Evolutionary conservation across 2,797 vertebrate species (phyloP).

Genomic region (Clarias platycephalus): DNA sequence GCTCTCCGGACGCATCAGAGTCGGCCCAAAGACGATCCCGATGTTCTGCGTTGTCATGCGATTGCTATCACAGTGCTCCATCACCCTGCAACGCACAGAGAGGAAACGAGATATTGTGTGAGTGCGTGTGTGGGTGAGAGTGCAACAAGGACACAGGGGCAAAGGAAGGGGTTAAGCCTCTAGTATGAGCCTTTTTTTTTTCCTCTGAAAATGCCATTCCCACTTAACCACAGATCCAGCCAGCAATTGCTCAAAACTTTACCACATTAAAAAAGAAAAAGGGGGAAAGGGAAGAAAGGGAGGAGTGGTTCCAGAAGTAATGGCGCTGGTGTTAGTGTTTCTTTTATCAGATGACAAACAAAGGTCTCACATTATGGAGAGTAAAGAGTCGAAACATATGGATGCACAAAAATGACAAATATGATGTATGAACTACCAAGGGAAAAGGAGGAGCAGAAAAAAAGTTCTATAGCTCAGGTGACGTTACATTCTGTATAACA

Average conservation of each 20-base stretch:
- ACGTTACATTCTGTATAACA: not conserved
- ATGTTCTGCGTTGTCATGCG: constrained; percentile 92
- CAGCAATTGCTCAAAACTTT: constrained; percentile 81
- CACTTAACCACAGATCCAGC: constrained; percentile 77
- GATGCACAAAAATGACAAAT: constrained; percentile 8
- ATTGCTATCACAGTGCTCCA: constrained; percentile 77
- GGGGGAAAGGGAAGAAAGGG: constrained; percentile 57
- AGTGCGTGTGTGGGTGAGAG: constrained; percentile 42
- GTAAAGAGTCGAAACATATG: constrained; percentile 30
- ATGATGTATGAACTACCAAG: constrained; percentile 2
- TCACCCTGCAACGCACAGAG: constrained; percentile 73
- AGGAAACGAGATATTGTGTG: constrained; percentile 27
- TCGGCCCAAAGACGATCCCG: constrained; percentile 90
- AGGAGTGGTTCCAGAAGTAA: constrained; percentile 70
- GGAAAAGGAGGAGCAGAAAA: constrained; percentile 47
- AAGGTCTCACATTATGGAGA: constrained; percentile 67
- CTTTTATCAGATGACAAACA: constrained; percentile 76
- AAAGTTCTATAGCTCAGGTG: constrained; percentile 38
- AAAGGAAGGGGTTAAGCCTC: constrained; percentile 75
- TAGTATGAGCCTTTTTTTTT: constrained; percentile 74
- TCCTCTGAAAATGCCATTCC: constrained; percentile 76
- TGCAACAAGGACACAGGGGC: constrained; percentile 53
- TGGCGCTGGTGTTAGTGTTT: constrained; percentile 72
- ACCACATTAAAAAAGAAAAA: constrained; percentile 76
- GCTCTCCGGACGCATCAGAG: constrained; percentile 83